Base-by-base conservation (phyloP, 1,140 invertebrate genomes). In the Anastrepha obliqua region DNA sequence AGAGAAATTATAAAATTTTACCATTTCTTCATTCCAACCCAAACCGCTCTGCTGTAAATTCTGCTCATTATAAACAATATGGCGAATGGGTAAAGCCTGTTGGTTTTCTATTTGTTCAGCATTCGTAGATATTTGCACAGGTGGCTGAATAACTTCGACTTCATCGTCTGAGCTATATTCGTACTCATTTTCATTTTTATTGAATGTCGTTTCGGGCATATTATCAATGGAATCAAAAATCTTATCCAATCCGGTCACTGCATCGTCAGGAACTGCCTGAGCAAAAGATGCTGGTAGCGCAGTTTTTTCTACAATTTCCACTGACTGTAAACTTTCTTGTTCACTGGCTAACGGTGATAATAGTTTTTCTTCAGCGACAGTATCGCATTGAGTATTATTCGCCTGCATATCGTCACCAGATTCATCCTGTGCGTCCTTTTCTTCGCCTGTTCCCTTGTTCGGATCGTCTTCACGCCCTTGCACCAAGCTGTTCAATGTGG, bases 1-100 rank as follows among this genome's bases (percentile, higher is more conserved):
- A 87, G 94, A 94, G 62, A 95, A 94, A 89, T 95, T 95, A 88
- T 96, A 96, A 91, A 95, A 96, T 60, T 94, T 93, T 88, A 94
- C 94, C 94, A 96, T 94, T 88, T 94, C 94, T 0, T 93, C 90
- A 29, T 91, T 91, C 93, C 92, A 93, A n/a, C 91, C 93, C 39
- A 93, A 70, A 67, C 89, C 89, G 9, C 78, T 78, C 42, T 47
- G 6, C 6, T 62, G 39, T 29, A 20, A 42, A 15, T 58, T 60
- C 2, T 44, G 44, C 13, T 65, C 86, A 70, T 47, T 85, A 58
- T 88, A 89, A 15, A 87, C 64, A 4, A 89, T 64, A 64, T 88
- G 87, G 20, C 67, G 55, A 39, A 86, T 74, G 3, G 86, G 81
- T 39, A 62, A 58, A 64, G 17, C 60, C 58, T 87, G 65, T 87